Percentiles rank a stretch among this genome's conserved stretches.
These are phyloP conservation scores for Sisor rabdophorus DNA, from an alignment of 2,113 vertebrate species.

Conservation along the genomic window DNA sequence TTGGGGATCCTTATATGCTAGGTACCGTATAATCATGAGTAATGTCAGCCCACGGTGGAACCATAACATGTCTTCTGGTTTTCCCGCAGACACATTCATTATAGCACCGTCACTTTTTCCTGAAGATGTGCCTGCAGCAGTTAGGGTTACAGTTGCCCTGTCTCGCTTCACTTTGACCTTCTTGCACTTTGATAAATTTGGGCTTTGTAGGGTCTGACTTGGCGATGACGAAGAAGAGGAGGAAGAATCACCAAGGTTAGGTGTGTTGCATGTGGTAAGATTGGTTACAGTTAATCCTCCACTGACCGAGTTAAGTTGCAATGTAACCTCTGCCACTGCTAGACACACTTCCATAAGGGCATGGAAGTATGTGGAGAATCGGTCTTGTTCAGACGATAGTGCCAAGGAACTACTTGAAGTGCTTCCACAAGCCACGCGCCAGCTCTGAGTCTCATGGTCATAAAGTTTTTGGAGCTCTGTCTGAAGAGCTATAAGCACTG, in stretches of 20 bases:
- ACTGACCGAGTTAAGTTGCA: conserved; percentile 84
- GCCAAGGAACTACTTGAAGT: conserved; percentile 62
- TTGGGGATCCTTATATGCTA: conserved; percentile 88
- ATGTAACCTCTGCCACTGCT: conserved; percentile 90
- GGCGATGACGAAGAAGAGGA: conserved; percentile 94
- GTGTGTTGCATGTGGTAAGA: conserved; percentile 79
- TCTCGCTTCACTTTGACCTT: conserved; percentile 98
- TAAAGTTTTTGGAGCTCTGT: conserved; percentile 92
- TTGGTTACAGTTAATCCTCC: conserved; percentile 77
- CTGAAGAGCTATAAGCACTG: conserved; percentile 93
- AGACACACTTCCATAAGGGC: conserved; percentile 95
- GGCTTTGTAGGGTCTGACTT: conserved; percentile 93
- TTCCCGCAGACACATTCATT: conserved; percentile 86
- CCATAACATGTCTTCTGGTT: conserved; percentile 98
- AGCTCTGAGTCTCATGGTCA: conserved; percentile 89
- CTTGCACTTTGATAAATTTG: conserved; percentile 93
- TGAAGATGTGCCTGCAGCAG: conserved; percentile 54
- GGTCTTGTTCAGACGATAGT: conserved; percentile 77
- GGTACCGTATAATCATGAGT: conserved; percentile 91
- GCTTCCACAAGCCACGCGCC: conserved; percentile 71
- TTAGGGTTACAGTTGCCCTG: conserved; percentile 74
- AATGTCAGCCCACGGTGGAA: conserved; percentile 93
- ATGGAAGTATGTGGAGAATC: conserved; percentile 94
- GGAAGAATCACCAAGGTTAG: conserved; percentile 91
- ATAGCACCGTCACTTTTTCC: conserved; percentile 79